A percentile compares a stretch with the other conserved stretches of the same genome.
Evolutionary conservation across 2,888 invertebrate genomes (phyloP).

Genomic region (Venusia cambrica): DNA sequence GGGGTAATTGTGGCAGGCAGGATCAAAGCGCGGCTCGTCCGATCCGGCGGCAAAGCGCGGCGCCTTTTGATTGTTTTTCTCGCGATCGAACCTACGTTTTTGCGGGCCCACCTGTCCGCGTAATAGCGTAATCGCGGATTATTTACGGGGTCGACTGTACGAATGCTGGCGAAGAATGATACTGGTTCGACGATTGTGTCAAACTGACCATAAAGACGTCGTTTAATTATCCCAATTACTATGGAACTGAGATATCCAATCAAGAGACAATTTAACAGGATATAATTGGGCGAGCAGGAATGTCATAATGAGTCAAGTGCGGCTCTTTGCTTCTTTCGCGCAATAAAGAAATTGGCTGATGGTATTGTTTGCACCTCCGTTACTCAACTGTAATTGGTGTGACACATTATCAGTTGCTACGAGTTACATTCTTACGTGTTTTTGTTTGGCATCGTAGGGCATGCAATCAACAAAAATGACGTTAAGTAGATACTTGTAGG

Average conservation of each 20-base stretch:
- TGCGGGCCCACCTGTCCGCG: constrained; percentile 52
- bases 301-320: constrained; percentile 15
- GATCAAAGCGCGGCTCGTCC: constrained; percentile 61
- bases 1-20: constrained; percentile 64
- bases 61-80: constrained; percentile 77
- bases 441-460: too few species aligned
- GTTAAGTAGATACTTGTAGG: too few species aligned
- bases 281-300: constrained; percentile 20
- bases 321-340: constrained; percentile 5
- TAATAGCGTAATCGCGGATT: constrained; percentile 59
- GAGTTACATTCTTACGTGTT: constrained; percentile 5
- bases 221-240: constrained; percentile 22
- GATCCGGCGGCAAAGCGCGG: constrained; percentile 55
- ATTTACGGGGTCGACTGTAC: constrained; percentile 54
- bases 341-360: constrained; percentile 17
- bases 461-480: too few species aligned
- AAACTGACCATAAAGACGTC: constrained; percentile 30
- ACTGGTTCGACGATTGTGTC: constrained; percentile 35
- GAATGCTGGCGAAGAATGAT: constrained; percentile 27
- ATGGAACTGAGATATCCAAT: constrained; percentile 21
- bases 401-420: constrained; percentile 7
- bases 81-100: constrained; percentile 51
- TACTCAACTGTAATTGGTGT: constrained; percentile 11
- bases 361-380: constrained; percentile 18
- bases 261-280: constrained; percentile 18